Evolutionary conservation across 2,888 invertebrate genomes (phyloP), one percentile per base, ranked within the genome.

Genomic region (Heliconius ismenius): DNA sequence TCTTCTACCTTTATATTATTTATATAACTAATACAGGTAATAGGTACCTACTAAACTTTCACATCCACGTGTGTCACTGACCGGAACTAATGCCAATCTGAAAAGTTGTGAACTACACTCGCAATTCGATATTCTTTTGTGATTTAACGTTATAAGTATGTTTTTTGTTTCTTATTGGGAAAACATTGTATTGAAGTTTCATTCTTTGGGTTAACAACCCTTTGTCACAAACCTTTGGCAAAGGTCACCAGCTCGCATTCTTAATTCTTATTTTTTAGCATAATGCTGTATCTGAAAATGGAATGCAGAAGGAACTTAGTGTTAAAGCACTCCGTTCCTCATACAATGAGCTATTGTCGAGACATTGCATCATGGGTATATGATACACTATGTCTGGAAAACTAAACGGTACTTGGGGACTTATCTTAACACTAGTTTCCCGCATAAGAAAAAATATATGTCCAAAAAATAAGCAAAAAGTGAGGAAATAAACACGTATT

Each of bases 31-130:
- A 39, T 15, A 39, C 4, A n/a, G 1, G 24, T 13, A 39, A 3
- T n/a, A 32, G 7, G 26, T 21, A 28, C 64, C 28, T 18, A 67
- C 26, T 58, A 58, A 54, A 54, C 28, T 32, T 69, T n/a, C 3
- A 64, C 28, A 13, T 69, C 49, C 69, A 69, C 69, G 69, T 69
- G 54, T 54, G 69, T 60, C 62, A 15, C 49, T 76, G 73, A 73
- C 75, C 75, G 69, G 49, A 28, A 62, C 60, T 75, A 75, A 75
- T 69, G 28, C 24, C 68, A 69, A 75, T 75, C 62, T 75, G n/a
- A 28, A 43, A 67, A 69, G 28, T 69, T 54, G 54, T n/a, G 39
- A 67, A 43, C 24, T 24, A 39, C 24, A 21, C 26, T 36, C 10
- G 13, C 21, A 69, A 9, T 13, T 69, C 28, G 32, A 32, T 69